Evolutionary conservation across 2,113 vertebrate species (phyloP), one percentile per base, ranked within the genome.

Genomic region (Arothron firmamentum): DNA sequence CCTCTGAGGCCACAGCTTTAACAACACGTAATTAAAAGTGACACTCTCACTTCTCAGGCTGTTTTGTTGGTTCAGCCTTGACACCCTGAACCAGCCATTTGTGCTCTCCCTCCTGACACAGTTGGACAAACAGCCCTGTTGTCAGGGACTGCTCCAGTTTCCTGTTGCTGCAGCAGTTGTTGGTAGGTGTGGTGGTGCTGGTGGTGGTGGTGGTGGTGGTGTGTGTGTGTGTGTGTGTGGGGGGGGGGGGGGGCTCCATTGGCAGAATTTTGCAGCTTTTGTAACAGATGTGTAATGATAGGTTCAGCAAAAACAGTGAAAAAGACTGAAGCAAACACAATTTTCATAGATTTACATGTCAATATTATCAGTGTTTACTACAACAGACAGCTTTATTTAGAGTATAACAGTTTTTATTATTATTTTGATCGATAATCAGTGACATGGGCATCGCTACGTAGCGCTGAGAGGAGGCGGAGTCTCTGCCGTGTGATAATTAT

Each of bases 131-230:
- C 53, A 55, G 16, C 42, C 58, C 58, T 54, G 64, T 74, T 59
- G 59, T 67, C 42, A 43, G 68, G 31, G 71, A 60, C 28, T 77
- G 71, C 53, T 52, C 1, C 34, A 6, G 10, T 62, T 73, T 78
- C 66, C 69, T 78, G 66, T 56, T 74, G 71, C 68, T 66, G 3
- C 1, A 68, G 56, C 79, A 82, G 72, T 64, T 78, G 79, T 28
- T 56, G 52, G 11, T 28, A 19, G 48, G 56, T 54, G 34, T 42
- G 25, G 34, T 12, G 34, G 34, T 11, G 34, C 34, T 38, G 34
- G 10, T 38, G 34, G 11, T 38, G 25, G 4, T 28, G 25, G 25
- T 5, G 25, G 6, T 19, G 52, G 16, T 62, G 28, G 28, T 56
- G 42, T 59, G 31, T 61, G 50, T 52, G 58, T 50, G 16, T 57